Evolutionary conservation across 2,888 invertebrate species (phyloP).

Genomic region (Lasioglossum vierecki): DNA sequence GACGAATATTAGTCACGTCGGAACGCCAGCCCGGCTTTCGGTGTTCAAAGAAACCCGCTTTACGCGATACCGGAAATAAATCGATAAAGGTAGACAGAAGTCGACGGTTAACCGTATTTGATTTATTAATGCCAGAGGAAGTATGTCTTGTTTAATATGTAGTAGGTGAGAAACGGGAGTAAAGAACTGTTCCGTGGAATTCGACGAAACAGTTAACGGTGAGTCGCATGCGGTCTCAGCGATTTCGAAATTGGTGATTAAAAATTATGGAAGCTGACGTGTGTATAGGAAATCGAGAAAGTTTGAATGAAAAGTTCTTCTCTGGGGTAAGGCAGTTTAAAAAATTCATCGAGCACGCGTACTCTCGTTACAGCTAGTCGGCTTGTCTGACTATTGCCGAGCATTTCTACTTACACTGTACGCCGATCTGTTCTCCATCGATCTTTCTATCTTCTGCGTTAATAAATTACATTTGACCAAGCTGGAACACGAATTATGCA

Average conservation of each 20-base stretch:
- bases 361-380: not conserved
- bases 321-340: not conserved
- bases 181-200: not conserved
- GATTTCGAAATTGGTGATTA: not conserved
- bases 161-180: not conserved
- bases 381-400: not conserved
- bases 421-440: not conserved
- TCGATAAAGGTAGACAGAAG: not conserved
- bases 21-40: not conserved
- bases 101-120: not conserved
- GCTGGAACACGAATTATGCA: not conserved
- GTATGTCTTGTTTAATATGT: not conserved
- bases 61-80: conserved; percentile 1
- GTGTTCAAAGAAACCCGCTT: conserved; percentile 10
- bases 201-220: not conserved
- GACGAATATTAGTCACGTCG: not conserved
- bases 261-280: too few species aligned
- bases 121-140: not conserved
- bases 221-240: not conserved
- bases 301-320: not conserved
- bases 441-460: not conserved
- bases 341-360: not conserved
- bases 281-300: not conserved
- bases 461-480: not conserved
- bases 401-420: not conserved